phyloP scores from a whole-genome alignment of 2,113 vertebrate species.

The Gracilinanus agilis region DNA sequence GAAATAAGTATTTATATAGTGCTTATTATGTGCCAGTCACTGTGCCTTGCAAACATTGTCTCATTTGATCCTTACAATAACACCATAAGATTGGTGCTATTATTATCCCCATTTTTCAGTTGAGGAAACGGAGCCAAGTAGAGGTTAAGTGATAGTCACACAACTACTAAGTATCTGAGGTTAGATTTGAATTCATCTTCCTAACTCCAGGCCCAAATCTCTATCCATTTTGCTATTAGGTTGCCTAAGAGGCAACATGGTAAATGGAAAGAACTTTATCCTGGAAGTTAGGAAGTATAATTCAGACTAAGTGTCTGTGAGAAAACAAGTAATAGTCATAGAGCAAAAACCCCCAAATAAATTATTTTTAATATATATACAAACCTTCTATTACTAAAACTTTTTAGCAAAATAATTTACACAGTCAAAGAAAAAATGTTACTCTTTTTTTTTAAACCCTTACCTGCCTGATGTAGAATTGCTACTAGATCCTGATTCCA shows the following conservation, averaged over 20 bases:
- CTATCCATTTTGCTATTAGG: not conserved
- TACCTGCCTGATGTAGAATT: no score
- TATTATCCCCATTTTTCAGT: not conserved
- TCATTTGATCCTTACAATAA: not conserved
- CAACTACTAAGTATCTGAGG: not conserved
- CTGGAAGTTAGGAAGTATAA: not conserved
- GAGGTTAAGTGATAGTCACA: not conserved
- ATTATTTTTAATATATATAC: constrained; percentile 13
- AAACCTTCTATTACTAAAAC: not conserved
- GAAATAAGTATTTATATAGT: not conserved
- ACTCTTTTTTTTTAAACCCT: no score
- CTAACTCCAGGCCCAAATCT: not conserved
- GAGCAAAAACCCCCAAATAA: constrained; percentile 16
- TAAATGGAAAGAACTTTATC: not conserved
- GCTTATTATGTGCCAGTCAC: not conserved
- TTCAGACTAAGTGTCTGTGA: not conserved
- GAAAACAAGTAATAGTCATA: not conserved
- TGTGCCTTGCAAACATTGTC: not conserved
- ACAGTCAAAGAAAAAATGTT: not conserved
- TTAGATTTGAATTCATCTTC: not conserved
- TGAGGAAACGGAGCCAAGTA: not conserved
- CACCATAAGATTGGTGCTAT: not conserved
- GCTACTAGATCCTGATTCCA: no score
- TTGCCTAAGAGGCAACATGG: not conserved
- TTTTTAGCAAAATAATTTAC: constrained; percentile 45